Base-by-base conservation (phyloP, 2,888 invertebrate genomes). In the Mimas tiliae region DNA sequence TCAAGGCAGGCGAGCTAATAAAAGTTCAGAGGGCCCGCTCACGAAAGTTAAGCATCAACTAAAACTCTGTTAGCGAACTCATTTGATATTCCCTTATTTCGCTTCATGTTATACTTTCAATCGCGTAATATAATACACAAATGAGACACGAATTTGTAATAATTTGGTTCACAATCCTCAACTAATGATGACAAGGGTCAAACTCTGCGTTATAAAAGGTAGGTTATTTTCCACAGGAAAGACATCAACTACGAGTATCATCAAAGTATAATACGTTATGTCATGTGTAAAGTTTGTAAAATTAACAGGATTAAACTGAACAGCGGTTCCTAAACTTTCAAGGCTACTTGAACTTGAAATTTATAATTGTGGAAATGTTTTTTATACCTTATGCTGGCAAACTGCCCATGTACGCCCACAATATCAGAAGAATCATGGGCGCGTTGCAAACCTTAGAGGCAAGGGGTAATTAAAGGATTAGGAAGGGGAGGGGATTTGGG, bases 61-160 rank as follows among this genome's bases (percentile, higher is more conserved):
- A 68, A 66, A 77, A 79, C 70, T 76, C 70, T 70, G 76, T 77
- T 78, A 72, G 69, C 65, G 53, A 79, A 72, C 80, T 84, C 79
- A 80, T 81, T 81, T 74, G 64, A 74, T 75, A 82, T 83, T 80
- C 80, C 67, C 68, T 76, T 76, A 58, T 48, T 64, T 45, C 12
- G 53, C 38, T 64, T 53, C 47, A 48, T 53, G 21, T 34, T 64
- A 50, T 38, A 55, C 73, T 71, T 69, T 71, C 72, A 74, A 74
- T 73, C 71, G 69, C 69, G 66, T 62, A 62, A 52, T 19, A 47
- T 14, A 50, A 47, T n/a, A 55, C 9, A 38, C n/a, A 38, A 11
- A 34, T 14, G n/a, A n/a, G 55, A 38, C 55, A 11, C 16, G 3
- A 1, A 11, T 38, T 34, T 55, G n/a, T 55, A 34, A 38, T 38